Evolutionary conservation across 2,888 invertebrate genomes (phyloP), one percentile per base, ranked within the genome.

Genomic region (Lysandra coridon): DNA sequence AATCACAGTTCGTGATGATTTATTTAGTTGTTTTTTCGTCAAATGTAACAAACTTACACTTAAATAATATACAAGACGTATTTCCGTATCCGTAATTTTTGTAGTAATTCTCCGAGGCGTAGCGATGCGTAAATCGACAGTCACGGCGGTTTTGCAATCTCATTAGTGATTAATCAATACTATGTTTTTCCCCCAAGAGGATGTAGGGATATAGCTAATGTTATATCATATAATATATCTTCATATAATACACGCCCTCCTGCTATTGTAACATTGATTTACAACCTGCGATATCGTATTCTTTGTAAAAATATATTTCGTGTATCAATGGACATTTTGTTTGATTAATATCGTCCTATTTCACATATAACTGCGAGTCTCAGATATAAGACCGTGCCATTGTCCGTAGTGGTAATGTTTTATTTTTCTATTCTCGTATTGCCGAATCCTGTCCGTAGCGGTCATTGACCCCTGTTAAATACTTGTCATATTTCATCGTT

Each of bases 141-240:
- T 76, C 76, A 76, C 17, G 57, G 23, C 23, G 76, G 33, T 76
- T 76, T 76, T 57, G 76, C 76, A 30, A 33, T 57, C 76, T 57
- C 76, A 76, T 76, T 76, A 76, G 76, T 33, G 76, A 53, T 53
- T 49, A 76, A 76, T 76, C 76, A 76, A 76, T 76, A 76, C 57
- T 14, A 33, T 76, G 53, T 53, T 76, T 57, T 76, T 57, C 33
- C 69, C 30, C 69, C 69, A 69, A 69, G 69, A 14, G 14, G 69
- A 14, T 14, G 69, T 53, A 76, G 53, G 53, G 30, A 75, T 40
- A 6, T 49, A 53, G 57, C 49, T 53, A 76, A 76, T 76, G 57
- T 53, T 53, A 76, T 53, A 49, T 75, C 3, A 75, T 30, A 76
- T 30, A 53, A 76, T 30, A 53, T 53, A 33, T 57, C 53, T 57